A percentile compares a stretch with the other conserved stretches of the same genome.
These are phyloP conservation scores for Parascotia fuliginaria DNA, from an alignment of 2,888 invertebrate genomes.

Conservation along the genomic window DNA sequence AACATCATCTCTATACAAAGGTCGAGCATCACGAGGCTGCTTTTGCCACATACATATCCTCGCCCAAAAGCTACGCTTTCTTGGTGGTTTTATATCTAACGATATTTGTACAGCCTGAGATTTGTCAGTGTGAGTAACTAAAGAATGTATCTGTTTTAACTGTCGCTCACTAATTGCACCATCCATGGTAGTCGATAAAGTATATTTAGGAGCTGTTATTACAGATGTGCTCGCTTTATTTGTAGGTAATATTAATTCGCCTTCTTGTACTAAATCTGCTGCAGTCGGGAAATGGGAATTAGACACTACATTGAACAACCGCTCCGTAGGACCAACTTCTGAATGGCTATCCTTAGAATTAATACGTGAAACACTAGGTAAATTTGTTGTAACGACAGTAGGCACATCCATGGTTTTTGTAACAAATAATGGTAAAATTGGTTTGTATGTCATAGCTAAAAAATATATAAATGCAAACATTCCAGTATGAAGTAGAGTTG, in stretches of 20 bases:
- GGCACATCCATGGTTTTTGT: slow-evolving; percentile 62
- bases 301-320: slow-evolving; percentile 40
- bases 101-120: slow-evolving; percentile 44
- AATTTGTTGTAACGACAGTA: slow-evolving; percentile 66
- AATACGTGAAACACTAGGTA: slow-evolving; percentile 56
- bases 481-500: slow-evolving; percentile 67
- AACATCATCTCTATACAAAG: slow-evolving; percentile 74
- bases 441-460: slow-evolving; percentile 66
- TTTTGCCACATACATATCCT: slow-evolving; percentile 66
- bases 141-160: slow-evolving; percentile 65
- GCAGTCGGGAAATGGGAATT: slow-evolving; percentile 68
- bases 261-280: slow-evolving; percentile 48
- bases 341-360: slow-evolving; percentile 41
- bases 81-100: slow-evolving; percentile 24
- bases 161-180: slow-evolving; percentile 56
- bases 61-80: slow-evolving; percentile 57
- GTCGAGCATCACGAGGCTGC: slow-evolving; percentile 65
- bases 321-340: no score
- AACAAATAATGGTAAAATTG: slow-evolving; percentile 66
- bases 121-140: slow-evolving; percentile 34
- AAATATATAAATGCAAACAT: slow-evolving; percentile 64
- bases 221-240: slow-evolving; percentile 56
- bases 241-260: slow-evolving; percentile 17
- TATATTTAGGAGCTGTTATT: neutral
- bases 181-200: slow-evolving; percentile 18